Evolutionary conservation across 2,797 vertebrate genomes (phyloP), one percentile per base, ranked within the genome.

Genomic region (Antrozous pallidus): DNA sequence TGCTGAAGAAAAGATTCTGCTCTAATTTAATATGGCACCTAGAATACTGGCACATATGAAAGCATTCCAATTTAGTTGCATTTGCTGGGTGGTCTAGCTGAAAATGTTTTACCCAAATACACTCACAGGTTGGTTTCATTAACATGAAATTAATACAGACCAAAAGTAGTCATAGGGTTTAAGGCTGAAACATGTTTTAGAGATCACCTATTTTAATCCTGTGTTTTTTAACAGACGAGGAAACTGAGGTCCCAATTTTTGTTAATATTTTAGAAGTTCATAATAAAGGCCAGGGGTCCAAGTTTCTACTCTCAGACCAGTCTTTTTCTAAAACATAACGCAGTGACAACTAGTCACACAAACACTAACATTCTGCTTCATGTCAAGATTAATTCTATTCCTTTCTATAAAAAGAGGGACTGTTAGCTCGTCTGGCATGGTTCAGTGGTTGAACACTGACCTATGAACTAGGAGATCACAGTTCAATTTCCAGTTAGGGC

Each of bases 81-180:
- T 95, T 88, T 61, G 79, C 65, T 90, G 85, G 85, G 79, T 90
- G 90, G 93, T 92, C 94, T 94, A 51, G 24, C 70, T 95, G 91
- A 91, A 81, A 88, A 91, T 81, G 75, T 93, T 94, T 96, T 84
- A 61, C 22, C 80, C 56, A 86, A 89, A 69, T 94, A 78, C 20
- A 74, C 67, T 94, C 86, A 42, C 47, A 82, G 85, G 65, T 95
- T 96, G 94, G 51, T 95, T 95, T 97, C 80, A 93, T 96, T 94
- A 95, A 67, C 49, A 69, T 90, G 51, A 96, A 95, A 93, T 95
- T 77, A 95, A 92, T 91, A 81, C 54, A 33, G 74, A 74, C 33
- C 49, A 90, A 96, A 95, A 94, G 91, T 93, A 83, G 71, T 81
- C 79, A 85, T 61, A 92, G 71, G 65, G 42, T 45, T n/a, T 49